Evolutionary conservation across 2,888 invertebrate species (phyloP), one percentile per base, ranked within the genome.

Genomic region (Cyclophora punctaria): DNA sequence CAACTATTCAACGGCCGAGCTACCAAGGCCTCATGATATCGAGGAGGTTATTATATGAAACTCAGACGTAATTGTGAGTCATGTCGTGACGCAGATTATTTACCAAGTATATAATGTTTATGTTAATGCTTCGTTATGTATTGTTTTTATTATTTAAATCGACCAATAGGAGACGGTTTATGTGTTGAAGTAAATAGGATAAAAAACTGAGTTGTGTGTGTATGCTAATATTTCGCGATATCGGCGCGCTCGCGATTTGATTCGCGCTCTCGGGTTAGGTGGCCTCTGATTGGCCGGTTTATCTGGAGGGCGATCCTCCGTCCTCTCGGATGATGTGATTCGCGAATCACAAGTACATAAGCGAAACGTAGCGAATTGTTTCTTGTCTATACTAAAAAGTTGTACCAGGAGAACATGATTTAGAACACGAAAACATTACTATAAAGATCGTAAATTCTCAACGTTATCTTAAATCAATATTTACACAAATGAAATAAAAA

Each of bases 281-380:
- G 67, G 72, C 62, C 69, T 73, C 70, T 70, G 59, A 87, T 87
- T 88, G 87, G 87, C 72, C 66, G 68, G 59, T 67, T 66, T 65
- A 66, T 68, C 73, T 78, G 79, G 85, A 87, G 87, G 87, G 84
- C 84, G 82, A 84, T 84, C 85, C 87, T 87, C 86, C 82, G 71
- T 80, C 79, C 86, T 87, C 87, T 87, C 84, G 76, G 64, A 70
- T 83, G 78, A 83, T 80, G 64, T 76, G 80, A 85, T 85, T 86
- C 83, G 86, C 86, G 78, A 82, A 80, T 75, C 48, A 50, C 48
- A 52, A 69, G 67, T 68, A 75, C 71, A 71, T 63, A 69, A 78
- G 20, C 80, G 78, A 82, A 81, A 78, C 76, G 74, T 60, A 49
- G 49, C 45, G 40, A 51, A 55, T 52, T 51, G 50, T 57, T 41